Conservation (phyloP, 2,888 invertebrate species). For the Habrosyne pyritoides region DNA sequence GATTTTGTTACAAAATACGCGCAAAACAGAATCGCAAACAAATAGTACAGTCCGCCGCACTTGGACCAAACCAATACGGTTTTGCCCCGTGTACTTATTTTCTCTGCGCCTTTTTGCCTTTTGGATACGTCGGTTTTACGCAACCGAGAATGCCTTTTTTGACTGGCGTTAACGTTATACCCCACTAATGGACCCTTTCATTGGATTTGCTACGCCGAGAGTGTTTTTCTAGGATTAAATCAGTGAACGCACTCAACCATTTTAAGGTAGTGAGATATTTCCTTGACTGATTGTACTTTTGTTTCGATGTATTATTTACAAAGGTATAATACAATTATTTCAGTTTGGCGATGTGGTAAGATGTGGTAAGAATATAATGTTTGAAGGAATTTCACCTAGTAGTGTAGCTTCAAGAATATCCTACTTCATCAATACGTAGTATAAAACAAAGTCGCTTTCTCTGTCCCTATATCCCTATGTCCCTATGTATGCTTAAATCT, state of each 20-base stretch:
- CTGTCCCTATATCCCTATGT: too few relatives aligned
- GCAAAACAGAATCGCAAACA: background rate
- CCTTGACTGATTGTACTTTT: background rate
- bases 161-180: conserved; percentile 5
- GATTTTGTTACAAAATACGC: too few relatives aligned
- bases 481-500: too few relatives aligned
- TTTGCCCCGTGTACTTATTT: background rate
- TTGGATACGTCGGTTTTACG: conserved; percentile 5
- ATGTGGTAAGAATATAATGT: too few relatives aligned
- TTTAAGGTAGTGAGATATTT: background rate
- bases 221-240: background rate
- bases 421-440: too few relatives aligned
- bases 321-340: too few relatives aligned
- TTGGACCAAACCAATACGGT: background rate
- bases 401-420: too few relatives aligned
- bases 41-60: background rate
- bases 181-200: conserved; percentile 7
- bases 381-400: too few relatives aligned
- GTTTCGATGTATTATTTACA: background rate
- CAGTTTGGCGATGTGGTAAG: too few relatives aligned
- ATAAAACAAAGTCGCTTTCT: too few relatives aligned
- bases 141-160: conserved; percentile 6
- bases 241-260: background rate
- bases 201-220: conserved; percentile 1
- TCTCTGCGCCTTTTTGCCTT: background rate